phyloP scores from a whole-genome alignment of 1,140 invertebrate species.

The Listronotus bonariensis region DNA sequence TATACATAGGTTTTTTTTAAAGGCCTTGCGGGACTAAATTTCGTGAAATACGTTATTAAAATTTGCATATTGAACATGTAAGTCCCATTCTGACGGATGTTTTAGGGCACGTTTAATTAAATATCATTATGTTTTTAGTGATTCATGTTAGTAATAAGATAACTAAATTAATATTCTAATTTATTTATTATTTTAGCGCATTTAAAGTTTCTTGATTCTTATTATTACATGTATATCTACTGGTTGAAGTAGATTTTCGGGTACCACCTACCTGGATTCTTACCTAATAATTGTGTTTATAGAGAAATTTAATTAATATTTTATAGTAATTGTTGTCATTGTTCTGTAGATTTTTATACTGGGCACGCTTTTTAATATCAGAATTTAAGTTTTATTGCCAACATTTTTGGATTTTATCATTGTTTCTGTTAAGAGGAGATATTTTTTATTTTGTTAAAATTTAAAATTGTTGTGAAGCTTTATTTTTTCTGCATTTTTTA shows the following conservation, averaged over 20 bases:
- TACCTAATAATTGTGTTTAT: too few species aligned
- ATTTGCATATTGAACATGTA: too few species aligned
- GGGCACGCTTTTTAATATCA: slow-evolving; percentile 5
- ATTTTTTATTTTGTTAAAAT: slow-evolving; percentile 12
- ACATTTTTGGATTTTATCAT: not conserved
- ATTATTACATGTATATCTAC: not conserved
- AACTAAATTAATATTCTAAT: slow-evolving; percentile 2
- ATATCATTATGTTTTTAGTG: slow-evolving; percentile 10
- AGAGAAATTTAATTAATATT: too few species aligned
- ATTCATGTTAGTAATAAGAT: slow-evolving; percentile 12
- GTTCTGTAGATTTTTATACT: not conserved
- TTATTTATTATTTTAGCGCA: not conserved
- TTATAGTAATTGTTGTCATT: not conserved
- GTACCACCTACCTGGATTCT: too few species aligned
- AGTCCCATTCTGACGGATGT: too few species aligned
- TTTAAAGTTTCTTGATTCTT: slow-evolving; percentile 5
- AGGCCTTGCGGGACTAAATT: too few species aligned
- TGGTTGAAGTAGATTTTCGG: slow-evolving; percentile 1
- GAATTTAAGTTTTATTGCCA: not conserved
- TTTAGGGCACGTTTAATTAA: too few species aligned
- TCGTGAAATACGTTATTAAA: too few species aligned
- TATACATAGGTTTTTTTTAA: too few species aligned
- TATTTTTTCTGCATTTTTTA: slow-evolving; percentile 3
- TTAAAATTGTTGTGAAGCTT: slow-evolving; percentile 1
- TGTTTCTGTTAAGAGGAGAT: slow-evolving; percentile 5